A percentile compares a stretch with the other conserved stretches of the same genome.
These are phyloP conservation scores for Tetragnatha versicolor DNA, from an alignment of 1,140 invertebrate species.

Conservation along the genomic window DNA sequence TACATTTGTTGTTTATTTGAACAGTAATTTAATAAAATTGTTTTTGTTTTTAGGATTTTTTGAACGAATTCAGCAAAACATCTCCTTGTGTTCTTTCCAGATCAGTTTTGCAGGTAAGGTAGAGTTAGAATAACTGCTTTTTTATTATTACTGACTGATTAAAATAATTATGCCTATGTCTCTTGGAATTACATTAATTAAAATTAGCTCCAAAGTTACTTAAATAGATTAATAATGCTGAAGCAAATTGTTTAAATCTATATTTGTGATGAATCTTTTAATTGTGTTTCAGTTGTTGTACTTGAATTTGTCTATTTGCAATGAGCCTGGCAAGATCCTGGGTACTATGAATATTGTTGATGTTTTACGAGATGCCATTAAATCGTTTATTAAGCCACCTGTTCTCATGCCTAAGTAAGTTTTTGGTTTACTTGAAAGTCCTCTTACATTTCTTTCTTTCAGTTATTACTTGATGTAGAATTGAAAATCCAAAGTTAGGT, in stretches of 20 bases:
- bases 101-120: constrained; percentile 81
- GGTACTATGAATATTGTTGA: constrained; percentile 74
- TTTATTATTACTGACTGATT: not conserved
- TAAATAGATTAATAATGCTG: too few relatives aligned
- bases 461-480: too few relatives aligned
- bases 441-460: too few relatives aligned
- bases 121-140: not conserved
- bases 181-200: too few relatives aligned
- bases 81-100: constrained; percentile 93
- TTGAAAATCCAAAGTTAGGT: too few relatives aligned
- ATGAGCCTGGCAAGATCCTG: constrained; percentile 61
- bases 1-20: not conserved
- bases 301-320: constrained; percentile 55
- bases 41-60: constrained; percentile 79
- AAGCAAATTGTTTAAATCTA: not conserved
- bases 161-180: not conserved
- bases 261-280: not conserved
- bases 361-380: constrained; percentile 83
- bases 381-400: constrained; percentile 87
- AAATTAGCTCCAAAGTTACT: too few relatives aligned
- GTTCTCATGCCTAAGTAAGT: constrained; percentile 60
- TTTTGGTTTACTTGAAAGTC: too few relatives aligned
- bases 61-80: constrained; percentile 88
- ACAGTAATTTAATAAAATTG: constrained; percentile 25
- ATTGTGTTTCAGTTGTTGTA: constrained; percentile 61